Percentiles rank a stretch among this genome's conserved stretches.
Evolutionary conservation across 2,113 vertebrate species (phyloP).

Genomic region (Centropus bengalensis): DNA sequence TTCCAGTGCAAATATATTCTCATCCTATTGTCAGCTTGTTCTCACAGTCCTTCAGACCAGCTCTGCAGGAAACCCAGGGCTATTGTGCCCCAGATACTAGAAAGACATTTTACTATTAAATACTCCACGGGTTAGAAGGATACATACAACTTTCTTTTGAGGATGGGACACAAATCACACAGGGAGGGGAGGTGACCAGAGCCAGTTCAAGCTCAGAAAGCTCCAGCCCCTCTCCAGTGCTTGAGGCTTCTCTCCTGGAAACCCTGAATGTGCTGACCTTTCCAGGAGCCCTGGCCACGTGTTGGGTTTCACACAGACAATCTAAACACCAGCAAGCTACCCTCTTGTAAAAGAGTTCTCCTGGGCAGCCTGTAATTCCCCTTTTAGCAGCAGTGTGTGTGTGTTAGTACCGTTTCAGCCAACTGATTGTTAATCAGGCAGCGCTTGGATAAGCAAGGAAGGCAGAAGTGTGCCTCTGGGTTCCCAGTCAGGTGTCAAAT

Average conservation of each 20-base stretch:
- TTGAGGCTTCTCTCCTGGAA: not conserved
- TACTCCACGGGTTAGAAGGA: not conserved
- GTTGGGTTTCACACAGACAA: not conserved
- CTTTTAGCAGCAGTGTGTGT: not conserved
- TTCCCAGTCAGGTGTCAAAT: not conserved
- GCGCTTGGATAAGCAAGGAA: not conserved
- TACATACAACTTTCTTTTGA: not conserved
- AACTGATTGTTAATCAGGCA: not conserved
- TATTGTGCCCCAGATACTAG: not conserved
- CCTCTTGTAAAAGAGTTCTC: not conserved
- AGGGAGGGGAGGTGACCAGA: rapidly evolving
- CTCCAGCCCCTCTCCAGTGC: not conserved
- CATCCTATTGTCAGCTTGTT: rapidly evolving
- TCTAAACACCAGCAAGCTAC: not conserved
- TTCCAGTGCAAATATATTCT: not conserved
- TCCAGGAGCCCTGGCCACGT: not conserved
- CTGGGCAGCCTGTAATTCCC: not conserved
- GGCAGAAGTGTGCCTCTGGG: not conserved
- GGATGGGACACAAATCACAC: rapidly evolving
- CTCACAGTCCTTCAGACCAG: not conserved
- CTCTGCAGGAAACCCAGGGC: not conserved
- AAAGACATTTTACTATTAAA: not conserved
- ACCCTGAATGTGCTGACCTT: not conserved
- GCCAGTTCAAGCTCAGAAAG: not conserved
- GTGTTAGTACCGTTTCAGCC: not conserved